phyloP scores from a whole-genome alignment of 2,888 invertebrate species.

The Chalcosyrphus nemorum region DNA sequence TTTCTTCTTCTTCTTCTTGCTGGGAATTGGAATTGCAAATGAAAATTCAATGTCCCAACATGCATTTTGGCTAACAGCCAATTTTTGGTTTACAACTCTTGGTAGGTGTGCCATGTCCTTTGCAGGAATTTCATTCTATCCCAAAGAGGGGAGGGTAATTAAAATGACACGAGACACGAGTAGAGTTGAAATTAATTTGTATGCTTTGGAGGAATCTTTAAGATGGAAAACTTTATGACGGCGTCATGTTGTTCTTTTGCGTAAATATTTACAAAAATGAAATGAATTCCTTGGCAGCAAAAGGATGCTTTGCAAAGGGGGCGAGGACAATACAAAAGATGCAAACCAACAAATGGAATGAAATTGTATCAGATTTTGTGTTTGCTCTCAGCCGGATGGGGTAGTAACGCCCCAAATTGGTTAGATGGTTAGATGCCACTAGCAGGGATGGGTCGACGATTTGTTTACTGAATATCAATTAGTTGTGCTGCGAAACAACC shows the following conservation, averaged over 20 bases:
- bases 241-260: slow-evolving; percentile 9
- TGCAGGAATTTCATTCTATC: slow-evolving; percentile 33
- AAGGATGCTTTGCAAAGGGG: slow-evolving; percentile 6
- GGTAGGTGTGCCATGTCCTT: slow-evolving; percentile 14
- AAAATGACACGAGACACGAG: slow-evolving; percentile 62
- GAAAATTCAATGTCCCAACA: slow-evolving; percentile 71
- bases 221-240: slow-evolving; percentile 42
- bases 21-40: slow-evolving; percentile 61
- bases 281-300: slow-evolving; percentile 51
- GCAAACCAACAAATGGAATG: slow-evolving; percentile 37
- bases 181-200: slow-evolving; percentile 64
- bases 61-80: slow-evolving; percentile 67
- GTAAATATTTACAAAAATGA: slow-evolving; percentile 63
- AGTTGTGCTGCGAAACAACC: slow-evolving; percentile 24
- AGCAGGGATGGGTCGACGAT: slow-evolving; percentile 18
- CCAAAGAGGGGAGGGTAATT: slow-evolving; percentile 60
- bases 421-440: neutral
- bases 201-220: slow-evolving; percentile 49
- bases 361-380: slow-evolving; percentile 28
- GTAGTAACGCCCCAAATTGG: neutral
- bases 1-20: neutral
- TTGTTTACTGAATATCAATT: slow-evolving; percentile 70
- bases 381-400: neutral
- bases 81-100: slow-evolving; percentile 58
- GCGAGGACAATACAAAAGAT: slow-evolving; percentile 9